Evolutionary conservation across 2,888 invertebrate species (phyloP).

Genomic region (Peribatodes rhomboidaria): DNA sequence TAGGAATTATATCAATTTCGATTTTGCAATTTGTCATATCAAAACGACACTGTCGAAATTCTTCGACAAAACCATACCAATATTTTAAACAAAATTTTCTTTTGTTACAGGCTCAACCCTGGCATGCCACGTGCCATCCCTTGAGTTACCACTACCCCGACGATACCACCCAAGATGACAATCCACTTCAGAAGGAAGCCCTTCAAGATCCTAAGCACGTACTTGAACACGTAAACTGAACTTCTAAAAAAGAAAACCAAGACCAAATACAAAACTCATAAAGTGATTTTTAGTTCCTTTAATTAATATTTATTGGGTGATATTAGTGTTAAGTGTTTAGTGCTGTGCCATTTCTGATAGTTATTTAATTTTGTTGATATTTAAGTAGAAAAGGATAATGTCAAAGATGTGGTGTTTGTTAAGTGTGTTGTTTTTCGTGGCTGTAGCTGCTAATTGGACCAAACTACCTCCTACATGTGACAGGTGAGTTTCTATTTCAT

Average conservation of each 20-base stretch:
- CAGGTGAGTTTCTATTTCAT: constrained; percentile 73
- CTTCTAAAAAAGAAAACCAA: constrained; percentile 40
- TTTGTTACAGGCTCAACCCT: constrained; percentile 70
- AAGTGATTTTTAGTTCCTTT: constrained; percentile 61
- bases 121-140: constrained; percentile 59
- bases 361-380: constrained; percentile 41
- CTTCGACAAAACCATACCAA: constrained; percentile 11
- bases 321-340: constrained; percentile 72
- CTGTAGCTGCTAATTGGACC: constrained; percentile 72
- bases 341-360: constrained; percentile 66
- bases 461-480: constrained; percentile 83
- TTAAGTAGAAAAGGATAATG: constrained; percentile 56
- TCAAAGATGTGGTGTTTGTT: constrained; percentile 67
- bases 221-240: constrained; percentile 74
- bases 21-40: neutral
- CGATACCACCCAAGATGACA: constrained; percentile 72
- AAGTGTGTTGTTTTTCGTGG: constrained; percentile 60
- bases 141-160: constrained; percentile 49
- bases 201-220: constrained; percentile 72
- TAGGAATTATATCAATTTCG: no score
- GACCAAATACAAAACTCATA: constrained; percentile 50
- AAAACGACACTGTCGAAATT: constrained; percentile 22
- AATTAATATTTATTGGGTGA: constrained; percentile 69
- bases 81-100: constrained; percentile 39
- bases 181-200: constrained; percentile 71